Base-by-base conservation (phyloP, 2,797 vertebrate species). In the Halcyon badia region DNA sequence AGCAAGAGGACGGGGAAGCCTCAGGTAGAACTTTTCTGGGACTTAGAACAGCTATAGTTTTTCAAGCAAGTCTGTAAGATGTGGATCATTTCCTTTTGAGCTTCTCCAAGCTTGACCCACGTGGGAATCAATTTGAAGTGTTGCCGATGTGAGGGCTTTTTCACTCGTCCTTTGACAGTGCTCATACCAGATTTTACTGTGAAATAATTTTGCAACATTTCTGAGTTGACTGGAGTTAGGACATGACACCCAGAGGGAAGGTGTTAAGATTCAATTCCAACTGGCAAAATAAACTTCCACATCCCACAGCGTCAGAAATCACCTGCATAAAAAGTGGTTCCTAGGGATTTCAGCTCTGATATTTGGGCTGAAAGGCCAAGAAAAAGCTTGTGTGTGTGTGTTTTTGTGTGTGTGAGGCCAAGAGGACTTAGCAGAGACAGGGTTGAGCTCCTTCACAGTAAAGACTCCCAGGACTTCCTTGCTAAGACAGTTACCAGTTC, bases 371-470 rank as follows among this genome's bases (percentile, higher is more conserved):
- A 56, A 76, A 81, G n/a, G 19, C 22, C 24, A n/a, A 70, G 84
- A 62, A 81, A 61, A 75, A 71, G 2, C 16, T 7, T 10, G 5
- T 41, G 12, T 49, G 25, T 15, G 16, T 44, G 44, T 41, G 1
- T 4, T 10, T 0, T 0, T n/a, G 12, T 9, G 5, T 41, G 25
- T 26, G 14, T 16, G 49, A 90, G 56, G 30, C 42, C 44, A 61
- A 51, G 35, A 51, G 15, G 35, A 9, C 31, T 62, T 68, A 51
- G 25, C 22, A 33, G 69, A 51, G 31, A 22, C 4, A 69, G 31
- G 14, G 37, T n/a, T 58, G 48, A 57, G 19, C 22, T 48, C 25
- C 66, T 13, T 61, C 25, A 7, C 30, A 11, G 22, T 83, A 35
- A 86, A 54, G 37, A 24, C 17, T 44, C 33, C 15, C 41, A 41